A percentile compares a stretch with the other conserved stretches of the same genome.
phyloP scores from a whole-genome alignment of 2,113 vertebrate species.

The Suricata suricatta region DNA sequence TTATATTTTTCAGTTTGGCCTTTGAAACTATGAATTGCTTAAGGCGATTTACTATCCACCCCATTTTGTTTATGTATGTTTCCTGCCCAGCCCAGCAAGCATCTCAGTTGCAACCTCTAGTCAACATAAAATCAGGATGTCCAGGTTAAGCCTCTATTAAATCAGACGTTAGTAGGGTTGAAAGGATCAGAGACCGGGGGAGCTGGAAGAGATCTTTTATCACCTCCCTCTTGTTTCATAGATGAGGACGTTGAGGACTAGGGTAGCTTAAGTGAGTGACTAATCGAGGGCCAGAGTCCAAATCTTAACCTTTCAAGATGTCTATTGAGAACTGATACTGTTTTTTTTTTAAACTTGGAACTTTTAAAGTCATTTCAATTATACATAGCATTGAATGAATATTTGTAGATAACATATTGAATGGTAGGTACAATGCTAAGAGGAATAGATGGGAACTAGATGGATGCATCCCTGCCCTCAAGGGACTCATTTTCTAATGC shows the following conservation, averaged over 20 bases:
- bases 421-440: background rate
- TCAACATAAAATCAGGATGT: background rate
- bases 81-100: background rate
- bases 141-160: background rate
- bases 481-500: background rate
- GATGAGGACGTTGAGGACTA: background rate
- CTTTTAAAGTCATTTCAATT: conserved; percentile 17
- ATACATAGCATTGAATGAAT: background rate
- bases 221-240: background rate
- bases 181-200: background rate
- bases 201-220: background rate
- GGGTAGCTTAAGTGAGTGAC: background rate
- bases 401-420: background rate
- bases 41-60: background rate
- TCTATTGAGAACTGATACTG: background rate
- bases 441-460: background rate
- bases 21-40: background rate
- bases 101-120: background rate
- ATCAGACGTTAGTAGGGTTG: background rate
- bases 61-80: conserved; percentile 1
- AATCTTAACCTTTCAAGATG: background rate
- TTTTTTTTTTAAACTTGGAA: background rate
- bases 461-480: accelerated
- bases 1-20: background rate
- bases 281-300: background rate